These are phyloP conservation scores for Hippopotamyrus pictus DNA, from an alignment of 2,797 vertebrate species.

Conservation along the genomic window DNA sequence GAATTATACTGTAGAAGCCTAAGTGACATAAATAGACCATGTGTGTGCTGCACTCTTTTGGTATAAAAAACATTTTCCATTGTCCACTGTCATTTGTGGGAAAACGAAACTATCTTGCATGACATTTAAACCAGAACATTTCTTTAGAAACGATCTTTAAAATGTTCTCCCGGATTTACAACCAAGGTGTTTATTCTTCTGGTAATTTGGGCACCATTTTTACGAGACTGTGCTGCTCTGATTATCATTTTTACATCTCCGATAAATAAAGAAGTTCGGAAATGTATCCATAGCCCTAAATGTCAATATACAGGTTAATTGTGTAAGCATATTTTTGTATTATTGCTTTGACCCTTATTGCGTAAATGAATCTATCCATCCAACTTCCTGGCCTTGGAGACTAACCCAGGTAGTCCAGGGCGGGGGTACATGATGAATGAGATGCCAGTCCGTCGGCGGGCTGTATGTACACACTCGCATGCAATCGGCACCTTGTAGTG, in stretches of 20 bases:
- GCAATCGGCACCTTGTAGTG: not conserved
- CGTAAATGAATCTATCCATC: not conserved
- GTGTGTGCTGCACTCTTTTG: constrained; percentile 46
- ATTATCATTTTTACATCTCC: not conserved
- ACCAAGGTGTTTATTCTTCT: not conserved
- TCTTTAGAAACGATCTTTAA: not conserved
- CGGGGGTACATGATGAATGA: not conserved
- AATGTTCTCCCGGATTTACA: not conserved
- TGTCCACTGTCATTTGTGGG: constrained; percentile 41
- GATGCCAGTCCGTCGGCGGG: not conserved
- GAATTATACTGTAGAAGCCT: constrained; percentile 48
- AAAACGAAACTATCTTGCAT: constrained; percentile 53
- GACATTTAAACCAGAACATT: constrained; percentile 36
- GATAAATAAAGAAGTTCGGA: not conserved
- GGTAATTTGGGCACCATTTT: not conserved
- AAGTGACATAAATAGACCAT: constrained; percentile 52
- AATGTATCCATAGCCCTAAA: not conserved
- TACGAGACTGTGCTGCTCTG: not conserved
- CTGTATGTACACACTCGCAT: not conserved
- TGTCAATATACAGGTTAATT: not conserved
- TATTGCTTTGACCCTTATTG: not conserved
- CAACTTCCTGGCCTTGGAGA: not conserved
- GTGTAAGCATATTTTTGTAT: not conserved
- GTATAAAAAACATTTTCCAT: constrained; percentile 48
- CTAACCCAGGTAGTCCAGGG: not conserved